These are phyloP conservation scores for Calypte anna DNA, from an alignment of 2,113 vertebrate genomes.

Conservation along the genomic window DNA sequence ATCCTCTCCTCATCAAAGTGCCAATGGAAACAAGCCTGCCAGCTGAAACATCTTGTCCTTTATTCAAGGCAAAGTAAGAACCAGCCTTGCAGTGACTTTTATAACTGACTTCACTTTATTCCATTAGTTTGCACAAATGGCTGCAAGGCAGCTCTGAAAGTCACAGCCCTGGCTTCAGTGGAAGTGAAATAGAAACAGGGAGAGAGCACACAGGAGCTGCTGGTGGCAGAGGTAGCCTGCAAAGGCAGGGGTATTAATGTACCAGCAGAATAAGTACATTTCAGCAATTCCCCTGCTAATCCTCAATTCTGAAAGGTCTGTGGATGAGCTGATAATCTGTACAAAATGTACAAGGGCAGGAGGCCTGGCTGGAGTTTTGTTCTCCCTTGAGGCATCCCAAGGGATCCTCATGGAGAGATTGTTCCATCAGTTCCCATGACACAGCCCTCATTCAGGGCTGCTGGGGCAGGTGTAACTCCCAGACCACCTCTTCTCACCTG, in stretches of 20 bases:
- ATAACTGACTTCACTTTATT: neutral
- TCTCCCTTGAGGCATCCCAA: neutral
- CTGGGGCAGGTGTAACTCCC: fast-evolving
- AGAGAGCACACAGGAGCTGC: neutral
- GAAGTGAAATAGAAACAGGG: neutral
- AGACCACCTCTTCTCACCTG: neutral
- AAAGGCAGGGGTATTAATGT: neutral
- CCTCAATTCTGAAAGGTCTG: neutral
- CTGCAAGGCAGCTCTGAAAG: neutral
- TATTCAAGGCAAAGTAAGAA: neutral
- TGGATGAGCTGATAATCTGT: neutral
- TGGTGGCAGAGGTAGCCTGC: neutral
- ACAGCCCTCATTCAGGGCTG: neutral
- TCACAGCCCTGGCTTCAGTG: neutral
- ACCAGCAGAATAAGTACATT: neutral
- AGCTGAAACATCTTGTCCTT: neutral
- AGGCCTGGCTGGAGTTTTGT: neutral
- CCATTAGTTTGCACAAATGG: neutral
- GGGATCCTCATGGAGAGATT: neutral
- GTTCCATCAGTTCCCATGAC: fast-evolving
- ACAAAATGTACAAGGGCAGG: neutral
- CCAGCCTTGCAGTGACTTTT: neutral
- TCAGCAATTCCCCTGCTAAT: neutral
- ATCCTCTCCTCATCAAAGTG: neutral
- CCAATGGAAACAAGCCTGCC: neutral